These are phyloP conservation scores for Copidosoma aretas DNA, from an alignment of 2,888 invertebrate genomes.

Conservation along the genomic window DNA sequence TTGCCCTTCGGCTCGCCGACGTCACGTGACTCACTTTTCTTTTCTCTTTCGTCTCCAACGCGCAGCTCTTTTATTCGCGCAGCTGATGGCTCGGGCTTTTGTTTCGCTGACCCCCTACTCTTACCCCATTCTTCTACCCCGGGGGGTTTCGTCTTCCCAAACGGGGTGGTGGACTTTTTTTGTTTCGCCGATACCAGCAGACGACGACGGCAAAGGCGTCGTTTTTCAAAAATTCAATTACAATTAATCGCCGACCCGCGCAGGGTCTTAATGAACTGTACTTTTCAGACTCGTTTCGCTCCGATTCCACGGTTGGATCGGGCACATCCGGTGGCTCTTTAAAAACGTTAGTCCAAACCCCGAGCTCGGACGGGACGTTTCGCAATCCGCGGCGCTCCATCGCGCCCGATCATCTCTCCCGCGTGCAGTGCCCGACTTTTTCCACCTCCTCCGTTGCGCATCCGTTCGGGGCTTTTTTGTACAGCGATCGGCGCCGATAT, in stretches of 20 bases:
- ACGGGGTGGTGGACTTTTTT: neutral
- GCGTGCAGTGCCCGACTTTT: neutral
- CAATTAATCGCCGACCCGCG: neutral
- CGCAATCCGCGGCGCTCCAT: constrained; percentile 31
- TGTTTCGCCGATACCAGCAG: neutral
- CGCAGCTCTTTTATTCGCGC: constrained; percentile 13
- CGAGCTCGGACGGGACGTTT: constrained; percentile 5
- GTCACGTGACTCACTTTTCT: constrained; percentile 23
- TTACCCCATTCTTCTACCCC: neutral
- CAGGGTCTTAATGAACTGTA: too few species aligned
- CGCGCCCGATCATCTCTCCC: constrained; percentile 24
- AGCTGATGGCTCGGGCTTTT: constrained; percentile 8
- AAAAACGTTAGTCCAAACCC: neutral
- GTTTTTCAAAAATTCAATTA: neutral
- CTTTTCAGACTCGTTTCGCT: neutral
- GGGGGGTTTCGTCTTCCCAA: neutral
- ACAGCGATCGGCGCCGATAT: neutral
- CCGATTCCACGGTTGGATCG: constrained; percentile 5
- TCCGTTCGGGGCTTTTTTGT: too few species aligned
- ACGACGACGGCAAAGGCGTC: neutral
- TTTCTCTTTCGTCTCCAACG: too few species aligned
- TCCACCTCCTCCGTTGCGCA: neutral
- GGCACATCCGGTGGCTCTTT: constrained; percentile 18
- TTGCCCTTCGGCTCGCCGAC: constrained; percentile 23
- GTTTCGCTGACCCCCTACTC: constrained; percentile 1